Evolutionary conservation across 2,888 invertebrate species (phyloP).

Genomic region (Epicampocera succincta): DNA sequence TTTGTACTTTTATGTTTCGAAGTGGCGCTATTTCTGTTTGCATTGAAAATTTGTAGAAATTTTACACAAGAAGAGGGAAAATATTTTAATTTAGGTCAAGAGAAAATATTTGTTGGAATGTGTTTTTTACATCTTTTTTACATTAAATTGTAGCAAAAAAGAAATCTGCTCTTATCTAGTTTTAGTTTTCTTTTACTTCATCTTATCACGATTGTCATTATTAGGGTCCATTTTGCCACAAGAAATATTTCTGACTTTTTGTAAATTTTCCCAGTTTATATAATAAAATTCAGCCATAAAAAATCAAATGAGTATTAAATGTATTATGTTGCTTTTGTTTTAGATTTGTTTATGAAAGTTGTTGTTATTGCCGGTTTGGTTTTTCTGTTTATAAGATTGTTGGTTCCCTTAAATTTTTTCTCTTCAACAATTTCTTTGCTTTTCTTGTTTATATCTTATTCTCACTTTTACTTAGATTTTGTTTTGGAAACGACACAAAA

Average conservation of each 20-base stretch:
- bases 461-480: constrained; percentile 28
- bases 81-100: constrained; percentile 11
- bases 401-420: constrained; percentile 43
- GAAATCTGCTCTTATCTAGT: neutral
- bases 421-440: constrained; percentile 43
- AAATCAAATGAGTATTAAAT: constrained; percentile 40
- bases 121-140: too few species aligned
- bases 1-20: constrained; percentile 9
- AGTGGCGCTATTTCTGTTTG: too few species aligned
- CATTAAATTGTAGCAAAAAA: too few species aligned
- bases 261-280: constrained; percentile 28
- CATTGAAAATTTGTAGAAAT: too few species aligned
- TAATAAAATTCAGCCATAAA: constrained; percentile 31
- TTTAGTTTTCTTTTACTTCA: neutral
- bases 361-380: too few species aligned
- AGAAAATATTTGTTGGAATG: too few species aligned
- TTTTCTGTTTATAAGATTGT: constrained; percentile 18
- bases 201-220: constrained; percentile 22
- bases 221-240: constrained; percentile 16
- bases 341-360: constrained; percentile 10
- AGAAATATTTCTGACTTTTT: neutral
- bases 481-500: neutral
- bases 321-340: constrained; percentile 17
- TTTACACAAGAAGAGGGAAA: too few species aligned
- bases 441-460: neutral